Evolutionary conservation across 1,140 invertebrate species (phyloP), one percentile per base, ranked within the genome.

Genomic region (Meloidogyne exigua): DNA sequence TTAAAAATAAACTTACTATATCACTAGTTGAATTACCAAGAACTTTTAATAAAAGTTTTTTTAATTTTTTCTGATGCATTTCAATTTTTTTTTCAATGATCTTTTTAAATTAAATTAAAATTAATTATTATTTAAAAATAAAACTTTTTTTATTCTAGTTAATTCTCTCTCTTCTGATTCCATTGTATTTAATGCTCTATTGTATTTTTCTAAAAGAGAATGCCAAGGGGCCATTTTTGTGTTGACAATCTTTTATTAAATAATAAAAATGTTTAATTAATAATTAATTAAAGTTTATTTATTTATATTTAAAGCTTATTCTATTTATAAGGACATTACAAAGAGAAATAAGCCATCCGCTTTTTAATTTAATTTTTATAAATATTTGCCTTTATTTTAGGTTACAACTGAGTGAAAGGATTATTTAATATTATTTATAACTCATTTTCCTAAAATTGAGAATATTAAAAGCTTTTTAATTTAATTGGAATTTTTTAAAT

Each of bases 51-150:
- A 73, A 64, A 26, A 73, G 57, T 21, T 73, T 73, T 65, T 73
- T 73, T 49, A 73, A 32, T 49, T 73, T 73, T 65, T 73, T 73
- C 13, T 73, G 71, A 21, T 73, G 71, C 71, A 73, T 73, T 62
- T 73, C 71, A 63, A 73, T 73, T 63, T 73, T 73, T 57, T 73
- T 73, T 36, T 73, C 71, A 63, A 73, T 73, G 12, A 73, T 73
- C 71, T 73, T 62, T 65, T 39, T 39, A 39, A 73, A 73, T 62
- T 70, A 18, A 49, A 70, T 21, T 39, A 10, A 57, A n/a, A n/a
- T 57, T n/a, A n/a, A n/a, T 57, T n/a, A n/a, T 57, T 57, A 5
- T 57, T 57, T 57, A 18, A 18, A 18, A 18, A 18, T n/a, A 25
- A 63, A 63, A 65, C 71, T 65, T 73, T 44, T 39, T 73, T 73